Evolutionary conservation across 2,888 invertebrate species (phyloP).

Genomic region (Pandemis corylana): DNA sequence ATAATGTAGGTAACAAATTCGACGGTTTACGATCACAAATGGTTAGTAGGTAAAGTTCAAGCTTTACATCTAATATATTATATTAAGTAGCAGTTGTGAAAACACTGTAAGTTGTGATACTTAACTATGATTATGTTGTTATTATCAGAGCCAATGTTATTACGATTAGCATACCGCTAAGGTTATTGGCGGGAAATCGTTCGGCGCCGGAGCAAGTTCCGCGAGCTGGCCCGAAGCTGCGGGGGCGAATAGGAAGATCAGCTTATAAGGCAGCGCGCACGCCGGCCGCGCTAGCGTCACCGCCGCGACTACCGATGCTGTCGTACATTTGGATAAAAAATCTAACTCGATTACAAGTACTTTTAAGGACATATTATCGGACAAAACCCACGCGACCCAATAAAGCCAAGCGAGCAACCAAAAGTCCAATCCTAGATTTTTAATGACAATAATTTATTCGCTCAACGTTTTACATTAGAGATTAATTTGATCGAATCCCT

Average conservation of each 20-base stretch:
- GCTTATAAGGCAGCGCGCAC: slow-evolving; percentile 73
- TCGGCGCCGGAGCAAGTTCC: slow-evolving; percentile 57
- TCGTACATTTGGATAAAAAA: slow-evolving; percentile 66
- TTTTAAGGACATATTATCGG: slow-evolving; percentile 76
- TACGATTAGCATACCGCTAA: slow-evolving; percentile 65
- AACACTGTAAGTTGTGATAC: not conserved
- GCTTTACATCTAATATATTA: too few species aligned
- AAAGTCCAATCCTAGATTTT: slow-evolving; percentile 19
- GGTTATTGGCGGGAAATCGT: slow-evolving; percentile 64
- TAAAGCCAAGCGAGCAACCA: slow-evolving; percentile 43
- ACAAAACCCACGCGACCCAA: slow-evolving; percentile 60
- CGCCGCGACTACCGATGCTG: slow-evolving; percentile 67
- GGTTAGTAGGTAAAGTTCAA: too few species aligned
- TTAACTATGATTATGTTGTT: not conserved
- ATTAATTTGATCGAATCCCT: slow-evolving; percentile 26
- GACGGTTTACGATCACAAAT: too few species aligned
- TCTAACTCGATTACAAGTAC: slow-evolving; percentile 64
- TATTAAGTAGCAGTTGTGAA: not conserved
- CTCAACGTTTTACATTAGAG: slow-evolving; percentile 26
- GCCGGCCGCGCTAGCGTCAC: slow-evolving; percentile 70
- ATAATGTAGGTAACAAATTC: too few species aligned
- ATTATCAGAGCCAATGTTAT: slow-evolving; percentile 1
- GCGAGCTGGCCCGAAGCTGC: slow-evolving; percentile 58
- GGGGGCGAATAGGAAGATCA: slow-evolving; percentile 82
- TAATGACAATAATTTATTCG: slow-evolving; percentile 31